Conservation (phyloP, 2,113 vertebrate species). For the Thinocorus orbignyianus region DNA sequence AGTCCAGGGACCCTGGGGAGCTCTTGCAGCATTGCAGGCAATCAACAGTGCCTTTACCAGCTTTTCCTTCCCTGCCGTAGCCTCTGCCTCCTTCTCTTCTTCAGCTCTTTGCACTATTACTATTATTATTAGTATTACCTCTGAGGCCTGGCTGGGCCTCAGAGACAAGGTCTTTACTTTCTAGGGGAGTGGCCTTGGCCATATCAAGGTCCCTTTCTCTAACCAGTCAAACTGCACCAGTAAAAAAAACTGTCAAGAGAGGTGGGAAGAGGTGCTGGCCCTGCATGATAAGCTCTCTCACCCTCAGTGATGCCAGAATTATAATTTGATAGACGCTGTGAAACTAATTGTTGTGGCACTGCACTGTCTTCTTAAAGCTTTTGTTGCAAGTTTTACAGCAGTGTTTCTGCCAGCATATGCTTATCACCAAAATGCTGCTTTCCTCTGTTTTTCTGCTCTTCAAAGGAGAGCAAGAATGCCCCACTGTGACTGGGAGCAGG, state of each 20-base stretch:
- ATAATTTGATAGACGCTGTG: neutral
- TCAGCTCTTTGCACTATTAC: neutral
- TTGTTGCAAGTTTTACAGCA: neutral
- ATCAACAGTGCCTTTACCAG: neutral
- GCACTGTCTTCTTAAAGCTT: neutral
- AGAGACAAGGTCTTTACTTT: neutral
- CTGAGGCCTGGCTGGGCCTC: accelerated
- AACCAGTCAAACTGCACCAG: neutral
- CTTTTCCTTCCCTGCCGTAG: neutral
- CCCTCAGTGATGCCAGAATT: neutral
- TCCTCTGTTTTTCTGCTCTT: constrained; percentile 23
- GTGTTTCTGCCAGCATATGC: neutral
- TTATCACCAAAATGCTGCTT: constrained; percentile 20
- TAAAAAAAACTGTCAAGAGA: neutral
- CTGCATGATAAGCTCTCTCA: neutral
- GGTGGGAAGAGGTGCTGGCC: neutral
- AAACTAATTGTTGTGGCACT: neutral
- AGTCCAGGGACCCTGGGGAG: neutral
- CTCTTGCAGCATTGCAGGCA: neutral
- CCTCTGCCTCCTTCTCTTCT: neutral
- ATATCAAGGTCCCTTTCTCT: neutral
- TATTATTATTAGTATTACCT: no score
- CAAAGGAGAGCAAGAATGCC: neutral
- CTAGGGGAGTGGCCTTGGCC: neutral
- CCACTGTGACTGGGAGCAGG: neutral